Conservation (phyloP, 2,113 vertebrate genomes). For the Pelusios castaneus region DNA sequence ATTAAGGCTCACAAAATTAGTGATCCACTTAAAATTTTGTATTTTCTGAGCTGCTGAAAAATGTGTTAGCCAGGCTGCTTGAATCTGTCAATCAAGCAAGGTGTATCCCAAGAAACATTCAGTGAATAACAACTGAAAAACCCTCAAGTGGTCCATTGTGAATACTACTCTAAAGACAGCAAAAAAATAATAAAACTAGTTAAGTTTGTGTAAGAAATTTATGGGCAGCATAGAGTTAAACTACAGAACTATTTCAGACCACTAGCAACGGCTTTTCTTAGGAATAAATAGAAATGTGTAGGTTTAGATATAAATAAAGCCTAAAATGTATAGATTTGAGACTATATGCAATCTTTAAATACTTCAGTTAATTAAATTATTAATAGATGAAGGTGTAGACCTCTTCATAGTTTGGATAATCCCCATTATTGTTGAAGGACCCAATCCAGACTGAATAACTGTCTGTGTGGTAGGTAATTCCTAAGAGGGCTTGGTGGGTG, state of each 20-base stretch:
- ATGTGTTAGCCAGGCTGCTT: not conserved
- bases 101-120: not conserved
- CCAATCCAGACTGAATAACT: constrained; percentile 2
- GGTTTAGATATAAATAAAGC: not conserved
- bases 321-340: not conserved
- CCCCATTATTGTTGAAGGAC: constrained; percentile 2
- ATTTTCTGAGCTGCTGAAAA: not conserved
- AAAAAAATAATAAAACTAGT: not conserved
- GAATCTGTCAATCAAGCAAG: not conserved
- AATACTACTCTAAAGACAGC: not conserved
- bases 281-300: not conserved
- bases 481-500: not conserved
- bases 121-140: not conserved
- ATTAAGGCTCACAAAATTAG: not conserved
- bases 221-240: not conserved
- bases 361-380: not conserved
- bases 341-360: not conserved
- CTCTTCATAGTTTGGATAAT: constrained; percentile 11
- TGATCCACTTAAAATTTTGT: not conserved
- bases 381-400: not conserved
- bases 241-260: not conserved
- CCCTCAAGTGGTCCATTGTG: not conserved
- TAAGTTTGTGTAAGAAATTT: not conserved
- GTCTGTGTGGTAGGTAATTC: not conserved
- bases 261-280: constrained; percentile 9